Evolutionary conservation across 2,797 vertebrate genomes (phyloP), one percentile per base, ranked within the genome.

Genomic region (Tolypeutes matacus): DNA sequence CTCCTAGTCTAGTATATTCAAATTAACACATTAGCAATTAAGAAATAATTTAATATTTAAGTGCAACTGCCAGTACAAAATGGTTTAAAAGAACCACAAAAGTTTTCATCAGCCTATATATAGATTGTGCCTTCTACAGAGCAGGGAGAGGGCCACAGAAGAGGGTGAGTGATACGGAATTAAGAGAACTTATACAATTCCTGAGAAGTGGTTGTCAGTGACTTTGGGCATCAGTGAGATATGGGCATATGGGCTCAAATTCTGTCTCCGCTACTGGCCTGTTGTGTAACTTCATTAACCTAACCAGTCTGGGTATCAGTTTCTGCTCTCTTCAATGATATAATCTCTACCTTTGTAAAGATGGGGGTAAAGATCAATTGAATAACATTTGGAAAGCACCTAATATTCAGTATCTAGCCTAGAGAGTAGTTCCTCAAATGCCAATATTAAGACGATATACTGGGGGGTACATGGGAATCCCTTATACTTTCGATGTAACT

Each of bases 31-130:
- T 15, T 51, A 69, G 42, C 53, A 95, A 81, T 60, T 86, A 89
- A 80, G 56, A 90, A 93, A 49, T 46, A 85, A 60, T 36, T 85
- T 81, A 93, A n/a, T 83, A 91, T 86, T 89, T 96, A 86, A 34
- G 80, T 36, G 27, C 20, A 86, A 70, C 18, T 83, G 27, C 77
- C 12, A 93, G n/a, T 73, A 78, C 2, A 73, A 21, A 93, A 82
- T 89, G n/a, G 56, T 56, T 94, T n/a, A 85, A 65, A 95, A 94
- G 49, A 87, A 72, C 29, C 23, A 75, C 31, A 81, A 6, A 36
- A 39, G 29, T 64, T 64, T 31, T 31, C 62, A 64, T 53, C 20
- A 49, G 23, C 29, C 42, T 89, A 4, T 4, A 29, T 7, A 58
- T 53, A 13, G 64, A 86, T 12, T 53, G 39, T 60, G 46, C 13